Base-by-base conservation (phyloP, 2,888 invertebrate genomes). In the Amphipyra berbera region DNA sequence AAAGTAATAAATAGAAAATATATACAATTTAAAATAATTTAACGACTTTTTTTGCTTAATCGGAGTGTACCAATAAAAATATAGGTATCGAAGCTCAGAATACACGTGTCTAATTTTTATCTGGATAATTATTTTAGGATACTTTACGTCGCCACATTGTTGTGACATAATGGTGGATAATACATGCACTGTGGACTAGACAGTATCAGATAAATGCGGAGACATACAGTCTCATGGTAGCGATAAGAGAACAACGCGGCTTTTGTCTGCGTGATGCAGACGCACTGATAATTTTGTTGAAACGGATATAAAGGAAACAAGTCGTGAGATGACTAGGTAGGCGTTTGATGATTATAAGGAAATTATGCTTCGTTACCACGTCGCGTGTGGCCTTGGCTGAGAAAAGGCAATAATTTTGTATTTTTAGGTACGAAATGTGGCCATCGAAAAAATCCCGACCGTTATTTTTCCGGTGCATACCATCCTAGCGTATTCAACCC, bases 211-310 rank as follows among this genome's bases (percentile, higher is more conserved):
- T 73, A 71, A 71, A 71, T 41, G 35, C 30, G 67, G 50, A 73
- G 73, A 74, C 73, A 68, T 71, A 70, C 73, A 58, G 73, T 74
- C 73, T 73, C 75, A 12, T 49, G 52, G 46, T 46, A 35, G 55
- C 40, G 73, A 73, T 73, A 73, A 74, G 59, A 55, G 44, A 60
- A 72, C 64, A 75, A 75, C 50, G 55, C 46, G 55, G 49, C 61
- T 61, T 67, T 75, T 71, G 68, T 75, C 21, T 33, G 48, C 13
- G n/a, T 33, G 63, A 75, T 75, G 47, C 58, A 67, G 59, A 50
- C 63, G 44, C 35, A 49, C 46, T 56, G 67, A 74, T 74, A 71
- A 60, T 57, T 56, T 57, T 46, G 46, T 66, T 64, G 5, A 60
- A 70, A 58, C 30, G 46, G 57, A 42, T 61, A 38, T 56, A 21